Evolutionary conservation across 2,888 invertebrate genomes (phyloP), one percentile per base, ranked within the genome.

Genomic region (Dicranocentrus wangi): DNA sequence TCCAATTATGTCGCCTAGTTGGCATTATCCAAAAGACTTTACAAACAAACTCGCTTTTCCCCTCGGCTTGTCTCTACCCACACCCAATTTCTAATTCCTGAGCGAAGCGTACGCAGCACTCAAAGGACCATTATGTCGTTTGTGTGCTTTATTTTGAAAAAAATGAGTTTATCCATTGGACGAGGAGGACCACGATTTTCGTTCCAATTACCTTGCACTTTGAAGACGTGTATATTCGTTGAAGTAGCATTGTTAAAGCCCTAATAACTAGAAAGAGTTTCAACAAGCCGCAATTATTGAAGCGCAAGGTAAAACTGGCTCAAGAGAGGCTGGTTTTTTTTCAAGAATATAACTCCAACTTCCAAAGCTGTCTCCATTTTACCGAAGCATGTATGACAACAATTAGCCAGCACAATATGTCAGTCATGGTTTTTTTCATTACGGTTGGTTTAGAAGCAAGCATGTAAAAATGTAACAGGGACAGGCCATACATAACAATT

Each of bases 1-100:
- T 70, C 70, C 70, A 70, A 70, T 70, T 70, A 70, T 60, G 42
- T 43, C 17, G 28, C 28, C 28, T 27, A 68, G 68, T 68, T 68
- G 68, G 68, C 68, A 68, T 53, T 68, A 51, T 51, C 51, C 51
- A 68, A 68, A 68, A 47, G 66, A 68, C 51, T 19, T 42, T 42
- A n/a, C 51, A 68, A 47, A 51, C n/a, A n/a, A 68, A 23, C 65
- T 25, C 23, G 1, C 51, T 68, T 15, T 47, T 23, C 15, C 23
- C 15, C 25, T 15, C 28, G 15, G n/a, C 32, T n/a, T n/a, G n/a
- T n/a, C n/a, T n/a, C n/a, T n/a, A n/a, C n/a, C n/a, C n/a, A n/a
- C 32, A n/a, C 27, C 25, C 28, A 25, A 7, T 32, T 60, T 60
- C 28, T 32, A 60, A 60, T 27, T 21, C 19, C 1, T 17, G 10